Conservation (phyloP, 2,113 vertebrate species). For the Melanerpes aurifrons region DNA sequence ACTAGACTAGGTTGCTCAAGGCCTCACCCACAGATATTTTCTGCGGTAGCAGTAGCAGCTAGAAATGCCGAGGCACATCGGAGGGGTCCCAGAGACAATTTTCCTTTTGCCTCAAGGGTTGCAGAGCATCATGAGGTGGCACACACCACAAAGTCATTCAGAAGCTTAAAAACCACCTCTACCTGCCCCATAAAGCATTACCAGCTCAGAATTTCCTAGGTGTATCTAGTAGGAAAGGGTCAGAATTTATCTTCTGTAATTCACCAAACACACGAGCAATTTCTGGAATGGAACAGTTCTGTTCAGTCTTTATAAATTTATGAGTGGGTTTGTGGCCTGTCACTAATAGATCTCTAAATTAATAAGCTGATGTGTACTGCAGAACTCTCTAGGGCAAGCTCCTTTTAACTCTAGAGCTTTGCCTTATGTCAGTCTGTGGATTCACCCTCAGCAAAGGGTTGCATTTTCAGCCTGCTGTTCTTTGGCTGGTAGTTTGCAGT, state of each 20-base stretch:
- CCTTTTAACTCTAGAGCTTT: slow-evolving; percentile 22
- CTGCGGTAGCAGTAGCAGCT: background rate
- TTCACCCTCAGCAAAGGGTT: background rate
- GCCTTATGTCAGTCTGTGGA: background rate
- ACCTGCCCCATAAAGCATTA: background rate
- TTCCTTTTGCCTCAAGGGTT: background rate
- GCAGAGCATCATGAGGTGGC: background rate
- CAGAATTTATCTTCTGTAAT: slow-evolving; percentile 39
- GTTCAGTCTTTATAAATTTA: slow-evolving; percentile 48
- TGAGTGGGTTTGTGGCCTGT: slow-evolving; percentile 56
- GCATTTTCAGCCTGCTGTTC: slow-evolving; percentile 8
- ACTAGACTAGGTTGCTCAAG: no score
- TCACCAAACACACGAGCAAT: slow-evolving; percentile 8
- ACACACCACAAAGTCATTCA: background rate
- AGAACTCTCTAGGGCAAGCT: slow-evolving; percentile 49
- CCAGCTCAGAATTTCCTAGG: background rate
- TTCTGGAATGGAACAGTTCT: slow-evolving; percentile 14
- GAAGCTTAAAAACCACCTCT: slow-evolving; percentile 8
- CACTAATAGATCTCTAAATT: slow-evolving; percentile 57
- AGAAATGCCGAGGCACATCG: background rate
- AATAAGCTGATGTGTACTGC: slow-evolving; percentile 36
- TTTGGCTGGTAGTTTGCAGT: slow-evolving; percentile 5
- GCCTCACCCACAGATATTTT: background rate
- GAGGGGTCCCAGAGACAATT: background rate
- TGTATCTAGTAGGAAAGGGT: background rate